Conservation (phyloP, 2,888 invertebrate species). For the Hyles lineata region DNA sequence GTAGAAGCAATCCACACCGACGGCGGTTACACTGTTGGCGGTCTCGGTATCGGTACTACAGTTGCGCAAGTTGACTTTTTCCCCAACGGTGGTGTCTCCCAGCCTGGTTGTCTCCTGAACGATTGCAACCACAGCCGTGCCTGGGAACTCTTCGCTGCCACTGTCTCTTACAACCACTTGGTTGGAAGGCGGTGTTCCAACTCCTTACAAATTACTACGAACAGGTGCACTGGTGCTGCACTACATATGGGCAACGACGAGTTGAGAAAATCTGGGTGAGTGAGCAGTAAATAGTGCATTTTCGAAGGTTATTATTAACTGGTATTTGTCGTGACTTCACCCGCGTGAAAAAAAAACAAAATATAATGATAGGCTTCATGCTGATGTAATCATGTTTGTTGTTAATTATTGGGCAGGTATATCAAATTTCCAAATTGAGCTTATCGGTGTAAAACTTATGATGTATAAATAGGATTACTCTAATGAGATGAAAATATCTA, state of each 20-base stretch:
- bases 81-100: conserved; percentile 80
- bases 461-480: too few relatives aligned
- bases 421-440: too few relatives aligned
- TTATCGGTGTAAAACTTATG: too few relatives aligned
- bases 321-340: too few relatives aligned
- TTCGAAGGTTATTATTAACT: background rate
- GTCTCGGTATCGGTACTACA: conserved; percentile 70
- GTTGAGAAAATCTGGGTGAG: conserved; percentile 61
- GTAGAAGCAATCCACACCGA: conserved; percentile 73
- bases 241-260: conserved; percentile 60
- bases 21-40: conserved; percentile 66
- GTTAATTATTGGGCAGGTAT: too few relatives aligned
- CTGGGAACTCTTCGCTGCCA: conserved; percentile 60
- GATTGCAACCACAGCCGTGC: conserved; percentile 65
- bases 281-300: conserved; percentile 2
- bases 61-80: conserved; percentile 84
- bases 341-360: too few relatives aligned
- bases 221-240: conserved; percentile 56
- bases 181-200: conserved; percentile 52
- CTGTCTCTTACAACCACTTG: conserved; percentile 57
- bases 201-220: conserved; percentile 49
- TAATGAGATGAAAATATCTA: too few relatives aligned
- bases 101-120: conserved; percentile 59
- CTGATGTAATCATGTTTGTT: too few relatives aligned
- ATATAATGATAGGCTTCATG: too few relatives aligned